A percentile compares a stretch with the other conserved stretches of the same genome.
Conservation (phyloP, 2,797 vertebrate genomes). For the Rousettus madagascariensis region DNA sequence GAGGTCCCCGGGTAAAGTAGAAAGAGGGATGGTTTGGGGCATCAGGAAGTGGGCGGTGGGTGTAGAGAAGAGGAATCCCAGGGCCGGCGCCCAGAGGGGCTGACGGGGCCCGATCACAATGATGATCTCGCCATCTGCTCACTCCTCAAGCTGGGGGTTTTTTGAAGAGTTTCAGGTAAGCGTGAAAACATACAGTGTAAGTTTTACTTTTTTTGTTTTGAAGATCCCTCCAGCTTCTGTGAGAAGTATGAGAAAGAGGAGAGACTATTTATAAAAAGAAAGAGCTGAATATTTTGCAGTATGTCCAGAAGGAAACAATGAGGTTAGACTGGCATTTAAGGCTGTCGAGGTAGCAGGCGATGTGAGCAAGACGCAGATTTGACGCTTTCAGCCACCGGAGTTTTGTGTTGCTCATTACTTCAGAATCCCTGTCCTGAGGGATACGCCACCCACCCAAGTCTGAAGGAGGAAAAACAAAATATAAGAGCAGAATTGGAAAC, state of each 20-base stretch:
- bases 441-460: fast-evolving
- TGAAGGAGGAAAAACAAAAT: background rate
- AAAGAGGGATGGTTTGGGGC: background rate
- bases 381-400: background rate
- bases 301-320: background rate
- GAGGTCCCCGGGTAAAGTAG: background rate
- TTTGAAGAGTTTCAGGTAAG: background rate
- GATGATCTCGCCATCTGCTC: fast-evolving
- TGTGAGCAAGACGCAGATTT: fast-evolving
- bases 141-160: fast-evolving
- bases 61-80: background rate
- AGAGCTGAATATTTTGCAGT: fast-evolving
- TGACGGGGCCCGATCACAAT: fast-evolving
- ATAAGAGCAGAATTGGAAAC: background rate
- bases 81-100: fast-evolving
- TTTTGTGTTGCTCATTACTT: too few species aligned
- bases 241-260: background rate
- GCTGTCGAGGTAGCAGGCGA: fast-evolving
- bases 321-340: too few species aligned
- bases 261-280: background rate
- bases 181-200: fast-evolving
- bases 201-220: background rate
- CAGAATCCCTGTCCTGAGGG: fast-evolving
- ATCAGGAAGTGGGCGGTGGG: too few species aligned
- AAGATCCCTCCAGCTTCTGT: background rate